Evolutionary conservation across 2,888 invertebrate species (phyloP).

Genomic region (Apantesis nais): DNA sequence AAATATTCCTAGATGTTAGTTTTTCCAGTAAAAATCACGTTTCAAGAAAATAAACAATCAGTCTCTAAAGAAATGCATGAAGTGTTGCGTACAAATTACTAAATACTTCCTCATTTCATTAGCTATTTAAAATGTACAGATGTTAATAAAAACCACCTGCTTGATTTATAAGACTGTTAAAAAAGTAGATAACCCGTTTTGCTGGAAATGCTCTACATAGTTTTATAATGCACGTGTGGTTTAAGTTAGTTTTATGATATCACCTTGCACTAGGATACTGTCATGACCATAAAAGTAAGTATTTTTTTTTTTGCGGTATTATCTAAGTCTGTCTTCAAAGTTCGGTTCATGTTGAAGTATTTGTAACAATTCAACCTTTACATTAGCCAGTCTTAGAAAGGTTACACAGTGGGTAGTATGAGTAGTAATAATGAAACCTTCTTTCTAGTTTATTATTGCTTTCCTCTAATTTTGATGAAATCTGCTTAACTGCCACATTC

Average conservation of each 20-base stretch:
- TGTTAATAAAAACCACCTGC: conserved; percentile 14
- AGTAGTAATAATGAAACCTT: background rate
- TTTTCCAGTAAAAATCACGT: background rate
- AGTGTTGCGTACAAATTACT: background rate
- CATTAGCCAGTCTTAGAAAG: background rate
- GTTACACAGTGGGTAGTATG: too few relatives aligned
- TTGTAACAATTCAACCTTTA: background rate
- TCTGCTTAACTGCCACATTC: too few relatives aligned
- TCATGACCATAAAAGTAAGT: background rate
- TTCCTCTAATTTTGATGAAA: too few relatives aligned
- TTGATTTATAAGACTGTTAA: conserved; percentile 2
- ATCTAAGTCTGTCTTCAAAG: background rate
- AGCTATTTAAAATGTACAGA: conserved; percentile 1
- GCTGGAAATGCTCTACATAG: conserved; percentile 1
- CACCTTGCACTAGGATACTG: background rate
- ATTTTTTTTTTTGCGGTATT: too few relatives aligned
- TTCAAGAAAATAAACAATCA: background rate
- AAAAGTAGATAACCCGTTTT: conserved; percentile 1
- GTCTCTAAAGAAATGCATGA: background rate
- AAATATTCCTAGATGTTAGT: background rate
- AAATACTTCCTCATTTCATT: background rate
- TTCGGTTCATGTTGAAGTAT: background rate
- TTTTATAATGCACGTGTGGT: background rate
- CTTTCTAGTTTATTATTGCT: too few relatives aligned
- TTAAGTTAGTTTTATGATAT: background rate